Evolutionary conservation across 1,140 invertebrate species (phyloP), one percentile per base, ranked within the genome.

Genomic region (Nasonia longicornis): DNA sequence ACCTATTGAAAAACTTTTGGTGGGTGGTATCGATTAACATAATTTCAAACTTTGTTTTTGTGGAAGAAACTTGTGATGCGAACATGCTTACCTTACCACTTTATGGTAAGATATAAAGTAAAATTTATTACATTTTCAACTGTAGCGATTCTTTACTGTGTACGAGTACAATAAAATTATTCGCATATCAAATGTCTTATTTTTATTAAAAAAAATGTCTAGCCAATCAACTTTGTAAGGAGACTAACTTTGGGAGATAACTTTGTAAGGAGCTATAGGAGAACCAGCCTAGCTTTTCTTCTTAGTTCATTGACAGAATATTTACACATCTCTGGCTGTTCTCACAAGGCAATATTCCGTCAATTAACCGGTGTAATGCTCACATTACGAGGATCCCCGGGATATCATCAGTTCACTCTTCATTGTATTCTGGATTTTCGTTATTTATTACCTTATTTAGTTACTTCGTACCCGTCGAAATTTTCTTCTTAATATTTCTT

Each of bases 371-470:
- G 52, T 20, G 52, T 58, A 58, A 58, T n/a, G 16, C 26, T 67
- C 2, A 11, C 10, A 31, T 67, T 16, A 31, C 64, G 14, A 29
- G 26, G 26, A 31, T 29, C 10, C 26, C 22, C 26, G 10, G 64
- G 26, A 31, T 29, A 67, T 58, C 52, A 58, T 58, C 52, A 58
- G 52, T n/a, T 20, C 16, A 58, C 6, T 58, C 20, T 16, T 58
- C 52, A 58, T 58, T 31, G 22, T 67, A 14, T 29, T 67, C 8
- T 6, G 64, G 64, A 67, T 31, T 29, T 67, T 31, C 14, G 64
- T 67, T 67, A 67, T 67, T 67, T 67, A 67, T 67, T 67, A 16
- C 20, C 52, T 58, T 58, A 58, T 58, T 58, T 58, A 58, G 52
- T 16, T 48, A 48, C 20, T 58, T 58, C 20, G 52, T n/a, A 58